Base-by-base conservation (phyloP, 2,888 invertebrate genomes). In the Unio pictorum region DNA sequence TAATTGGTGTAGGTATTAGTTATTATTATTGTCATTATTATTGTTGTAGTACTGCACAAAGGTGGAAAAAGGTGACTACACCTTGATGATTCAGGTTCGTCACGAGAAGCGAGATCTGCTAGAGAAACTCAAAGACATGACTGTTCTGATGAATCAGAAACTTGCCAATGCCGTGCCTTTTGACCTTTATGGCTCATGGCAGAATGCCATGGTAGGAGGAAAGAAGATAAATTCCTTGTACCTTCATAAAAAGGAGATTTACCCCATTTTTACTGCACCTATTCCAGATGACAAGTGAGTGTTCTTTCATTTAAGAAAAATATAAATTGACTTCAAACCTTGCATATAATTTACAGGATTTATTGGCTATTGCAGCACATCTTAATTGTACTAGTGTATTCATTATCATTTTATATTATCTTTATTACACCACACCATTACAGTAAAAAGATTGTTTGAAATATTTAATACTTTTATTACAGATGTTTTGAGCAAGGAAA, bases 11-110 rank as follows among this genome's bases (percentile, higher is more conserved):
- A 26, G n/a, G 1, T 23, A 58, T 58, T n/a, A 8, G 11, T 58
- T 8, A 58, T 58, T 23, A 58, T 58, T n/a, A 23, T 20, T 8
- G 20, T 58, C 15, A n/a, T 58, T 55, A 67, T 77, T 76, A 78
- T 78, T 89, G 91, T 56, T 84, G 34, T 91, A 95, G 95, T 96
- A 96, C 89, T 92, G 93, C 3, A 92, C 94, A 70, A 98, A 98
- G 91, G 90, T 99, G 79, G 97, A 98, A 78, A 98, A 98, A 89
- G 99, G 99, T 28, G 98, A 99, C 78, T 99, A 97, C 90, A 93
- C 93, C 0, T 91, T 99, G 15, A 93, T 94, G 61, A 91, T 98
- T 85, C 96, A 96, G 90, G 92, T 99, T 18, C 94, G 99, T 0
- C 98, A 99, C 90, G 97, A 98, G 85, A 95, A 94, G 87, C 93